phyloP scores from a whole-genome alignment of 2,888 invertebrate species.

The Lysandra bellargus region DNA sequence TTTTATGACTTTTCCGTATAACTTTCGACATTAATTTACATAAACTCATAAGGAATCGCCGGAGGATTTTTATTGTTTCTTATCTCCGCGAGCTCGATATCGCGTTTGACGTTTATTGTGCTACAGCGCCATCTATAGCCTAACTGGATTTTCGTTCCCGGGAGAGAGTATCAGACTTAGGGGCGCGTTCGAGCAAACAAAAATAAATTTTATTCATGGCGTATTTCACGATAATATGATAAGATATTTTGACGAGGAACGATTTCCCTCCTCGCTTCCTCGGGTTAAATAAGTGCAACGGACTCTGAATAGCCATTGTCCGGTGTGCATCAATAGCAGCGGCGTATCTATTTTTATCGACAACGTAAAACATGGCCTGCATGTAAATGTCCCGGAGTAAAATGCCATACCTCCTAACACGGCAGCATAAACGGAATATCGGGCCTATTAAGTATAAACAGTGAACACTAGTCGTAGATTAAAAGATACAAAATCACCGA shows the following conservation, averaged over 20 bases:
- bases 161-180: not conserved
- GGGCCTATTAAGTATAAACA: slow-evolving; percentile 39
- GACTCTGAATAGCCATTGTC: not conserved
- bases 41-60: slow-evolving; percentile 29
- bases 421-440: slow-evolving; percentile 23
- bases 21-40: slow-evolving; percentile 31
- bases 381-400: slow-evolving; percentile 30
- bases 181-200: slow-evolving; percentile 1
- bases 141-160: slow-evolving; percentile 13
- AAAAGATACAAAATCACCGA: slow-evolving; percentile 56
- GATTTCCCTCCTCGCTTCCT: not conserved
- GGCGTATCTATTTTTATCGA: slow-evolving; percentile 23
- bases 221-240: not conserved
- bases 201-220: slow-evolving; percentile 10
- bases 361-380: slow-evolving; percentile 26
- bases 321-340: not conserved
- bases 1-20: slow-evolving; percentile 11
- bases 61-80: slow-evolving; percentile 28
- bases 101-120: slow-evolving; percentile 21
- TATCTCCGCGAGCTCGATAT: slow-evolving; percentile 18
- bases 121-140: slow-evolving; percentile 2
- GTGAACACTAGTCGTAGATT: slow-evolving; percentile 43
- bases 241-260: not conserved
- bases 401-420: slow-evolving; percentile 30
- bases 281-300: not conserved